phyloP scores from a whole-genome alignment of 2,888 invertebrate genomes.

The Monochamus alternatus region DNA sequence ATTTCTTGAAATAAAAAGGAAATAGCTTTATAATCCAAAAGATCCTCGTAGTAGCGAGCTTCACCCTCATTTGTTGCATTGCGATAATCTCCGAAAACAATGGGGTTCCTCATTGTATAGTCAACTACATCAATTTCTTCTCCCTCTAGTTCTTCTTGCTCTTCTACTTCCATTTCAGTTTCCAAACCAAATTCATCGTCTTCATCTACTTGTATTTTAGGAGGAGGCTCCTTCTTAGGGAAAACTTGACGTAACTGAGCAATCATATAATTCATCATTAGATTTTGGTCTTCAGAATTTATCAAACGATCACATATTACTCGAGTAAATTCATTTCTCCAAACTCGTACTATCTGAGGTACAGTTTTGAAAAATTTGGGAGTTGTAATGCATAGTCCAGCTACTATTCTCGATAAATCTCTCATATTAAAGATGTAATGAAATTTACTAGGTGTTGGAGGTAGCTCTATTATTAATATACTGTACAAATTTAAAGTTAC shows the following conservation, averaged over 20 bases:
- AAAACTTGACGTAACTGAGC: conserved; percentile 76
- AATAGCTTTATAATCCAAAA: conserved; percentile 92
- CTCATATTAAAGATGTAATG: conserved; percentile 96
- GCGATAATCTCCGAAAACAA: conserved; percentile 90
- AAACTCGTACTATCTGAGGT: conserved; percentile 85
- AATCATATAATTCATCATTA: conserved; percentile 77
- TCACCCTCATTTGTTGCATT: conserved; percentile 89
- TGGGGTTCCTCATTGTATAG: conserved; percentile 85
- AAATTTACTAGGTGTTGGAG: conserved; percentile 94
- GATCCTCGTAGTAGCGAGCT: conserved; percentile 88
- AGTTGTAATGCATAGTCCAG: conserved; percentile 85
- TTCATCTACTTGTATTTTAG: neutral
- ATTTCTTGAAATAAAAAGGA: conserved; percentile 92
- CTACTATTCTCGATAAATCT: conserved; percentile 86
- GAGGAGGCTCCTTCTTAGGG: conserved; percentile 70
- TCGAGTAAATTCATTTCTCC: conserved; percentile 92
- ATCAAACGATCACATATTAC: conserved; percentile 92
- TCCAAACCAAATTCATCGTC: conserved; percentile 42
- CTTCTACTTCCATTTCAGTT: conserved; percentile 37
- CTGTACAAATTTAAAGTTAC: conserved; percentile 90
- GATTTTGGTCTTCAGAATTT: conserved; percentile 77
- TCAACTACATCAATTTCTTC: conserved; percentile 73
- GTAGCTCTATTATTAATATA: conserved; percentile 83
- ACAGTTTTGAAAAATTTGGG: conserved; percentile 80
- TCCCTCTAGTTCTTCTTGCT: conserved; percentile 61